A percentile compares a stretch with the other conserved stretches of the same genome.
Conservation (phyloP, 2,888 invertebrate species). For the Drosophila imparisetae region DNA sequence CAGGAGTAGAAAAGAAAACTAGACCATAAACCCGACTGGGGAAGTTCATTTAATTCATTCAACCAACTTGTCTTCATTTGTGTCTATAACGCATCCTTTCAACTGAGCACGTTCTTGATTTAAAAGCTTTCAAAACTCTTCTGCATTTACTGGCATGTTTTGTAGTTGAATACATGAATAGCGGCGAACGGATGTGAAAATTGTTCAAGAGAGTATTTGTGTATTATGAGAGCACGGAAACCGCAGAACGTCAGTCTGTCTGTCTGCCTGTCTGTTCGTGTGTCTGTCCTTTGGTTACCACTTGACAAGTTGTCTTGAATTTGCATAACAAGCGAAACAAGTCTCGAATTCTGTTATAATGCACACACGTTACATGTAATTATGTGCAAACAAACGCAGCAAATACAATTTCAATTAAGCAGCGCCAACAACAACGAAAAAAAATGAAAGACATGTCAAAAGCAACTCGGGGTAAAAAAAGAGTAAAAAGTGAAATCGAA, state of each 20-base stretch:
- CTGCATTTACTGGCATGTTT: slow-evolving; percentile 8
- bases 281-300: slow-evolving; percentile 2
- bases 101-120: neutral
- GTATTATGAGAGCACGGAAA: slow-evolving; percentile 18
- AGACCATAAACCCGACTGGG: neutral
- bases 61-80: slow-evolving; percentile 2
- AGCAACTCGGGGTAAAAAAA: slow-evolving; percentile 8
- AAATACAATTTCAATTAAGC: slow-evolving; percentile 77
- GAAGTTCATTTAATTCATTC: slow-evolving; percentile 1
- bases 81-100: neutral
- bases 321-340: slow-evolving; percentile 57
- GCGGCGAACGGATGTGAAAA: slow-evolving; percentile 8
- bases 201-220: slow-evolving; percentile 1
- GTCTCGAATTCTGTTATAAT: slow-evolving; percentile 39
- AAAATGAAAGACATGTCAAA: slow-evolving; percentile 19
- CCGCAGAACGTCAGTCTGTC: slow-evolving; percentile 5
- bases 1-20: neutral
- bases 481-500: slow-evolving; percentile 70
- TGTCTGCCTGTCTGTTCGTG: slow-evolving; percentile 13
- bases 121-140: slow-evolving; percentile 1
- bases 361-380: slow-evolving; percentile 54
- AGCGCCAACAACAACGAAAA: slow-evolving; percentile 15
- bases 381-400: slow-evolving; percentile 73
- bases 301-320: slow-evolving; percentile 36
- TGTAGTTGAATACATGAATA: slow-evolving; percentile 5